Evolutionary conservation across 2,113 vertebrate species (phyloP).

Genomic region (Rhinogobius similis): DNA sequence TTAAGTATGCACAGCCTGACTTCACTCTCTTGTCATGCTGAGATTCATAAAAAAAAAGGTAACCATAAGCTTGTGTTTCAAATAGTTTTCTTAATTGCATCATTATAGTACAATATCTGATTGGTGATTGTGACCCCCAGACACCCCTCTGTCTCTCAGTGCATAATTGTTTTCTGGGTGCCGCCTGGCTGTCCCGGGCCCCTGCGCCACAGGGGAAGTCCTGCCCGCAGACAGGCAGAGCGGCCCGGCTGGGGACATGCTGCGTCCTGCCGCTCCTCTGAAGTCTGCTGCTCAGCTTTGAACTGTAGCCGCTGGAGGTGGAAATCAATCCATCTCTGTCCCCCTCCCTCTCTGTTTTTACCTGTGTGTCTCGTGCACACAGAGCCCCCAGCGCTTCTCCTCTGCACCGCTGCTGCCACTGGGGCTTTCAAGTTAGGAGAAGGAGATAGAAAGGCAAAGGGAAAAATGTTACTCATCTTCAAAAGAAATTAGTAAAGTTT

Average conservation of each 20-base stretch:
- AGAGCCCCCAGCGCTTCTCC: slow-evolving; percentile 44
- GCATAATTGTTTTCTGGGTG: slow-evolving; percentile 76
- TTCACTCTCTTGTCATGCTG: background rate
- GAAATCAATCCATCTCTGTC: slow-evolving; percentile 73
- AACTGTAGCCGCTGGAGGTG: slow-evolving; percentile 76
- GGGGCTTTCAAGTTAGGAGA: slow-evolving; percentile 59
- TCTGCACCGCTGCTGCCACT: slow-evolving; percentile 50
- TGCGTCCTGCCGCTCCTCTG: slow-evolving; percentile 76
- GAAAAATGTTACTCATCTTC: slow-evolving; percentile 69
- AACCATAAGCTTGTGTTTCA: slow-evolving; percentile 5
- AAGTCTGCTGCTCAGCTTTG: slow-evolving; percentile 76
- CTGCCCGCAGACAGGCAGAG: slow-evolving; percentile 76
- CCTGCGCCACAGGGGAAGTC: slow-evolving; percentile 72
- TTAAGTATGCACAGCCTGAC: background rate
- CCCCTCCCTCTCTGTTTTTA: slow-evolving; percentile 11
- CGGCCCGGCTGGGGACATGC: slow-evolving; percentile 73
- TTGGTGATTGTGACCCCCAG: slow-evolving; percentile 37
- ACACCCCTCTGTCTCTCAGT: slow-evolving; percentile 47
- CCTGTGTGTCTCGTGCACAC: slow-evolving; percentile 25
- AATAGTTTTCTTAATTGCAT: background rate
- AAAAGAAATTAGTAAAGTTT: slow-evolving; percentile 67
- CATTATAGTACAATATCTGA: background rate
- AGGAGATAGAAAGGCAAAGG: slow-evolving; percentile 57
- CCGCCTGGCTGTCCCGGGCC: slow-evolving; percentile 71
- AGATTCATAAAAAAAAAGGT: background rate